Conservation (phyloP, 2,888 invertebrate species). For the Lathronympha strigana region DNA sequence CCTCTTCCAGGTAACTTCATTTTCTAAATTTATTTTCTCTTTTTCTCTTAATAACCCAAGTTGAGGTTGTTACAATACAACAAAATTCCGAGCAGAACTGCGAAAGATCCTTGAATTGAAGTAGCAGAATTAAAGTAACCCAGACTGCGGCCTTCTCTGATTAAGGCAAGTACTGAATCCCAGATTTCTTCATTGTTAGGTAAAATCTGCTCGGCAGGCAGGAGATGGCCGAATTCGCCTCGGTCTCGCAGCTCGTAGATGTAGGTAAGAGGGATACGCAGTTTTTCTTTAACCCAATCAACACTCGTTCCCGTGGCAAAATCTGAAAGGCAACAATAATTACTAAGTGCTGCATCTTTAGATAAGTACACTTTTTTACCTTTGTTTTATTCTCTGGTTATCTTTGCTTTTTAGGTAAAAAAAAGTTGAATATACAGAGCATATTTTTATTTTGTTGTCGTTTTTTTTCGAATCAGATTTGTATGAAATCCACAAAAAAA, state of each 20-base stretch:
- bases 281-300: conserved; percentile 87
- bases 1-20: no score
- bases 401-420: no score
- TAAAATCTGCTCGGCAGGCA: conserved; percentile 85
- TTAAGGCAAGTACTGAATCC: conserved; percentile 45
- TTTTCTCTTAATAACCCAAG: no score
- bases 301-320: conserved; percentile 84
- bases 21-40: no score
- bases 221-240: conserved; percentile 85
- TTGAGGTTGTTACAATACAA: no score
- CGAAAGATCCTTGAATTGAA: conserved; percentile 18
- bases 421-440: no score
- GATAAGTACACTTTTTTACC: no score
- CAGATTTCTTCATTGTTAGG: conserved; percentile 81
- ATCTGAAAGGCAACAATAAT: conserved; percentile 59
- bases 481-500: no score
- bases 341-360: no score
- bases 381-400: no score
- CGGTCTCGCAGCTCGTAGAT: conserved; percentile 86
- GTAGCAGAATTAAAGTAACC: conserved; percentile 35
- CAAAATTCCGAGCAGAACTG: conserved; percentile 23
- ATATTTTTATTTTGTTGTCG: no score
- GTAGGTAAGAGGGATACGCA: conserved; percentile 84
- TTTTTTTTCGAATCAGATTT: no score
- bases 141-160: conserved; percentile 37